Base-by-base conservation (phyloP, 2,888 invertebrate genomes). In the Oscheius onirici region DNA sequence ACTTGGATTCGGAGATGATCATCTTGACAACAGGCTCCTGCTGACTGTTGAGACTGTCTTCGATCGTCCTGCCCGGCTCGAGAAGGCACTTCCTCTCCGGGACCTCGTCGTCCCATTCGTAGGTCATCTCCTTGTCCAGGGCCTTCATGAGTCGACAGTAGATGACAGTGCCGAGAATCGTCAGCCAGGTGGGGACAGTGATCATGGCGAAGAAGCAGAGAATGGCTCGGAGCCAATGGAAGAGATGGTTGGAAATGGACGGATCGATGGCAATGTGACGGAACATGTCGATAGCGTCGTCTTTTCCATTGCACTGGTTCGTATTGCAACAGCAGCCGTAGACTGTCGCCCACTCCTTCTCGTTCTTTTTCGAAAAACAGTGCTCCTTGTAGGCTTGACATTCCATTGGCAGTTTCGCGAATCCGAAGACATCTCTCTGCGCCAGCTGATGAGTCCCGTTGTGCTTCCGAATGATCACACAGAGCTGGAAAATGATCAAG, bases 141-240 rank as follows among this genome's bases (percentile, higher is more conserved):
- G 40, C 17, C 40, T 40, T 40, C 2, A 58, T 40, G 8, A 3
- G 34, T 17, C 43, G 20, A 20, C 22, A 17, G 40, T 40, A 58
- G 17, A 41, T 40, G 20, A 58, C 41, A 6, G 58, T 58, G 43
- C 41, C 6, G 17, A 58, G 40, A 22, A 58, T 58, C 13, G 41
- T 58, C 40, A 58, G 8, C 58, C 58, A 58, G 41, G 41, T 22
- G 41, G 58, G 58, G 6, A 58, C 22, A n/a, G 58, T 58, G n/a
- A 17, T 34, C n/a, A 8, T 17, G 17, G 58, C 41, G 3, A 58
- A 28, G 17, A 11, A 58, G 11, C n/a, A 41, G 20, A 58, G 40
- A 41, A 58, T 10, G 10, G 41, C 58, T 22, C 58, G 58, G 2
- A 55, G 26, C 0, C 34, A 46, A 15, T 46, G 46, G 22, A 41